phyloP scores from a whole-genome alignment of 2,888 invertebrate genomes.

The Lithophane leautieri region DNA sequence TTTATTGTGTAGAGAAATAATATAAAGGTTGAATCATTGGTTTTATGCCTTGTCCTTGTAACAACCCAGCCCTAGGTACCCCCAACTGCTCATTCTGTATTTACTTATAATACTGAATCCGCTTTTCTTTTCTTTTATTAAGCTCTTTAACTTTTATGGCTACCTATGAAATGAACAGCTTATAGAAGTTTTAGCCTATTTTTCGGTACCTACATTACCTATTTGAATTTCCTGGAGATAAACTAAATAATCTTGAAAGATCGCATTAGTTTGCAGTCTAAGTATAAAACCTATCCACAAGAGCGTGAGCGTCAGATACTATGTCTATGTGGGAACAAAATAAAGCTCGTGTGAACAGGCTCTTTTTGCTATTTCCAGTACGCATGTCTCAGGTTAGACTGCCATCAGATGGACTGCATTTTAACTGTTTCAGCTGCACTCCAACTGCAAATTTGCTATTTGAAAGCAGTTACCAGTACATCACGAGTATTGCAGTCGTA shows the following conservation, averaged over 20 bases:
- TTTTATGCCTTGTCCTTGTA: neutral
- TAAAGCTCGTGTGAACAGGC: neutral
- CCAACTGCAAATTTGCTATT: too few relatives aligned
- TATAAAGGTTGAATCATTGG: neutral
- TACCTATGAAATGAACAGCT: neutral
- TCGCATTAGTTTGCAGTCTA: neutral
- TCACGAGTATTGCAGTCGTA: too few relatives aligned
- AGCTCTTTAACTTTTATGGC: neutral
- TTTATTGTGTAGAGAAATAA: constrained; percentile 17
- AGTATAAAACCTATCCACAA: neutral
- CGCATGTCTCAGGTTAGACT: too few relatives aligned
- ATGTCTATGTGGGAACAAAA: too few relatives aligned
- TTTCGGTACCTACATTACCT: neutral
- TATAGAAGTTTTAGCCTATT: neutral
- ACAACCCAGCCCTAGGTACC: neutral
- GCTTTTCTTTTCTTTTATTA: neutral
- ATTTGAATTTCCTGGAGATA: neutral
- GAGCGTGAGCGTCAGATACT: neutral
- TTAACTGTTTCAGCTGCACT: too few relatives aligned
- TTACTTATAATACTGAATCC: neutral
- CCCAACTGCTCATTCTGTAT: neutral
- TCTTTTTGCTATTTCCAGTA: neutral
- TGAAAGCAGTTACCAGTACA: too few relatives aligned
- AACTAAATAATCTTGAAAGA: neutral
- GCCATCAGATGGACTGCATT: too few relatives aligned